Evolutionary conservation across 1,140 invertebrate genomes (phyloP), one percentile per base, ranked within the genome.

Genomic region (Drosophila aff.): DNA sequence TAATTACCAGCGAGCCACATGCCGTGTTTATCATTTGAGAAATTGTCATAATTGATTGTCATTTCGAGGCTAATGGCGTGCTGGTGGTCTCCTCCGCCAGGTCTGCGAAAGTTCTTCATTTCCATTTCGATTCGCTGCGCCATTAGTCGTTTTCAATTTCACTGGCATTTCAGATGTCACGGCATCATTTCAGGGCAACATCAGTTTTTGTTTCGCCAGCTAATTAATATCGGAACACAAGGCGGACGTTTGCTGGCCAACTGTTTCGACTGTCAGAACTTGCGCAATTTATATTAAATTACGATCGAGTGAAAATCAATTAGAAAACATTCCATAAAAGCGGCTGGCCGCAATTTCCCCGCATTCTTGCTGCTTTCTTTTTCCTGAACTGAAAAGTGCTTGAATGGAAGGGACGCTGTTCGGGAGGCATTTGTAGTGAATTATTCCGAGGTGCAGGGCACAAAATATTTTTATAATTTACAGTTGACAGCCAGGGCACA

Each of bases 401-500:
- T 60, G 63, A 64, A 74, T 65, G 64, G 68, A 55, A 36, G 33
- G 63, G 47, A 28, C 47, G 21, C 8, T 9, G 31, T 31, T 63
- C n/a, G 33, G 55, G 16, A 28, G 63, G 59, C 60, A 61, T 41
- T 58, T 61, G 64, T 57, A 69, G 33, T 79, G 68, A 90, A 82
- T 90, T 81, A 85, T 85, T 89, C 67, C 50, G 31, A 68, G 79
- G 47, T 73, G 77, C 33, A 83, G 47, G 46, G 64, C 66, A 53
- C 50, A 18, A 87, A 87, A 82, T 87, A 87, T 90, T 85, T 90
- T 90, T 90, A 90, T 84, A 90, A 89, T 90, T 90, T 90, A 90
- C 85, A 85, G 80, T 81, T 87, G 84, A 83, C 84, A 87, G 85
- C 76, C 66, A 77, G 61, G 76, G 79, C 71, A 84, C 40, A 65